These are phyloP conservation scores for Yponomeuta sedellus DNA, from an alignment of 2,888 invertebrate genomes.

Conservation along the genomic window DNA sequence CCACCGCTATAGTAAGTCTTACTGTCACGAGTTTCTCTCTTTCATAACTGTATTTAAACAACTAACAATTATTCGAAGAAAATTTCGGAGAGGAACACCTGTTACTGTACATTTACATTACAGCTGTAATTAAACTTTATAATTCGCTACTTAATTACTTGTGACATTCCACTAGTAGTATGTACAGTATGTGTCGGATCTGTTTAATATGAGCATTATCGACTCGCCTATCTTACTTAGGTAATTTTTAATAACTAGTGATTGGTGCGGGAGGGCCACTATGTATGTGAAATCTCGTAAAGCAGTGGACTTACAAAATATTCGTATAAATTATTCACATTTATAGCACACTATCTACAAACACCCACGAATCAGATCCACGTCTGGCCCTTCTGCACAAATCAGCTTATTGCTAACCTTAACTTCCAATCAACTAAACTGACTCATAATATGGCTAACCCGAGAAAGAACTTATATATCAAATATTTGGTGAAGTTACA, in stretches of 20 bases:
- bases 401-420: constrained; percentile 50
- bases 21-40: no score
- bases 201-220: constrained; percentile 62
- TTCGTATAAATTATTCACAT: constrained; percentile 76
- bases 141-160: constrained; percentile 57
- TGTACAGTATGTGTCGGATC: constrained; percentile 66
- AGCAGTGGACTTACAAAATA: constrained; percentile 75
- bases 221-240: constrained; percentile 38
- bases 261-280: constrained; percentile 65
- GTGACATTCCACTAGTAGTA: constrained; percentile 47
- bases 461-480: constrained; percentile 71
- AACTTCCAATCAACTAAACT: constrained; percentile 65
- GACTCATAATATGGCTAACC: constrained; percentile 74
- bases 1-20: constrained; percentile 22
- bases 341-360: constrained; percentile 76
- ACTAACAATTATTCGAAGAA: constrained; percentile 61
- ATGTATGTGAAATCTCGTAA: constrained; percentile 68
- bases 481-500: constrained; percentile 74
- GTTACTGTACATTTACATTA: constrained; percentile 70
- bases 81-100: constrained; percentile 73
- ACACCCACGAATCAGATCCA: constrained; percentile 62
- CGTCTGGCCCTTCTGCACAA: constrained; percentile 61
- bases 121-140: constrained; percentile 47
- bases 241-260: constrained; percentile 30
- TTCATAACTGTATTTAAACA: constrained; percentile 30